phyloP scores from a whole-genome alignment of 2,888 invertebrate species.

The Noctua janthina region DNA sequence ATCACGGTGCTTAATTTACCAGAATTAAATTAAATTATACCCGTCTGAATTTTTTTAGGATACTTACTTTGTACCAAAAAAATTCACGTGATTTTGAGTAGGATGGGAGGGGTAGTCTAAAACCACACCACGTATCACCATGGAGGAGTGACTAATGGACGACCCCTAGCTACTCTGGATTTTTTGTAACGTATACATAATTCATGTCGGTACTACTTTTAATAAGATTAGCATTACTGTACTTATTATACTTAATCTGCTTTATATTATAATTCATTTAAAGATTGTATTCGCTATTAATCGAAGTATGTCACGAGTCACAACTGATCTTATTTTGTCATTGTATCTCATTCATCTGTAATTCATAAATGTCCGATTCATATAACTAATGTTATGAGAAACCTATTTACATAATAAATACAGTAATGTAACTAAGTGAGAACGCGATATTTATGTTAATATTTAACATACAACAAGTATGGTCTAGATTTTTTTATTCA shows the following conservation, averaged over 20 bases:
- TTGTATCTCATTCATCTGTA: constrained; percentile 51
- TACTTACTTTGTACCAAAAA: too few relatives aligned
- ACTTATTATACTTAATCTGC: constrained; percentile 18
- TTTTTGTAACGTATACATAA: background rate
- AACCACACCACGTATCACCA: too few relatives aligned
- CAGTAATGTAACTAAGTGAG: constrained; percentile 32
- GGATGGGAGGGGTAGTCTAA: too few relatives aligned
- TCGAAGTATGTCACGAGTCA: constrained; percentile 50
- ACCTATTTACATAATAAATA: constrained; percentile 36
- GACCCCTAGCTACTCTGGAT: too few relatives aligned
- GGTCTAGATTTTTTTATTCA: constrained; percentile 19
- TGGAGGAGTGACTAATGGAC: too few relatives aligned
- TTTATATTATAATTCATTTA: constrained; percentile 28
- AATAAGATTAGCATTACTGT: constrained; percentile 2
- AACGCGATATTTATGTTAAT: constrained; percentile 49
- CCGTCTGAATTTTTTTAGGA: too few relatives aligned
- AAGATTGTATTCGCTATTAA: constrained; percentile 31
- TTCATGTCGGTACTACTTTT: background rate
- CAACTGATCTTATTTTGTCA: constrained; percentile 41
- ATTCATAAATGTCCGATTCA: constrained; percentile 46
- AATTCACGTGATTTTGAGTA: too few relatives aligned
- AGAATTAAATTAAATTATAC: too few relatives aligned
- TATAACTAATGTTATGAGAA: constrained; percentile 32
- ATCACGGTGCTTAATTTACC: too few relatives aligned
- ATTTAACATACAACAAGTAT: constrained; percentile 31